Base-by-base conservation (phyloP, 2,888 invertebrate species). In the Alcis repandata region DNA sequence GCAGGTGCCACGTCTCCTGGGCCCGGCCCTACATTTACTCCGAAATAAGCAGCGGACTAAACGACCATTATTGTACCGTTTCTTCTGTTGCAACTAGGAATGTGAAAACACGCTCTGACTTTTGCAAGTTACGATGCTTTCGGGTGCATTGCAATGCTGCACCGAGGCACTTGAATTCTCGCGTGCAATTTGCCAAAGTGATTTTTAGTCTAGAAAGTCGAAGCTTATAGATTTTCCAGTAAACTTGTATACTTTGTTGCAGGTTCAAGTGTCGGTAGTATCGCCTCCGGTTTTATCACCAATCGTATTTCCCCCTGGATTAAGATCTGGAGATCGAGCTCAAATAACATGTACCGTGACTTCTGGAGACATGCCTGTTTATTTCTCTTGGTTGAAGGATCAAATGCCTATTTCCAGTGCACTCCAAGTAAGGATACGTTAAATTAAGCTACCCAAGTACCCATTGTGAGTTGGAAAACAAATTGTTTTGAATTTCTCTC, bases 271-370 rank as follows among this genome's bases (percentile, higher is more conserved):
- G 66, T 85, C 89, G 22, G 90, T 94, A 72, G 84, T 93, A 83
- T 93, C 93, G 0, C 97, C 97, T 10, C 98, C 98, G n/a, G 95
- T 97, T 62, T 95, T 98, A 78, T 97, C 97, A 73, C 96, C 97
- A 6, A 97, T 98, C 81, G 95, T 94, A 58, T 98, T 98, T 83
- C 97, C 98, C 0, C 95, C 96, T 58, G 97, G 96, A 75, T 92
- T 97, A 38, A 96, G 96, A 86, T 95, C 94, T 13, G 96, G 97
- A 60, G 96, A 97, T 86, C 94, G 97, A 75, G 95, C 97, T 56
- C 96, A 97, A 83, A 94, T 98, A 45, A 96, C 97, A 1, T 98
- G 98, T 83, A 97, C 97, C 54, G 96, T 97, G 56, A 97, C 96
- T 45, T 95, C 95, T 43, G 96, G 96, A 19, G 95, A 95, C 80